Conservation (phyloP, 2,113 vertebrate species). For the Poeciliopsis occidentalis region DNA sequence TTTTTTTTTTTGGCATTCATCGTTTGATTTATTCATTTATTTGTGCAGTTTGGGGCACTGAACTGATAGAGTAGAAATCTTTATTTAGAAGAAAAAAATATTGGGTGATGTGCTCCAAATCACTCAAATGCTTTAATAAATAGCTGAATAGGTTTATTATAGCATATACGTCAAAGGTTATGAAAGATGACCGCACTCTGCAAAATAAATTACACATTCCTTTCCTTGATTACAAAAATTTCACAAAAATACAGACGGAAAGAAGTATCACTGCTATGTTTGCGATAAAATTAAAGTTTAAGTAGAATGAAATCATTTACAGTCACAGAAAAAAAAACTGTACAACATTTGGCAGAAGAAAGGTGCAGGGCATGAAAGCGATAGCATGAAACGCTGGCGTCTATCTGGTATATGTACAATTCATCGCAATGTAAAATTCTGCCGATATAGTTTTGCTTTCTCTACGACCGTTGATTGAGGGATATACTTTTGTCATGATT, state of each 20-base stretch:
- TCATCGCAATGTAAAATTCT: conserved; percentile 72
- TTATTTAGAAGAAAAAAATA: not conserved
- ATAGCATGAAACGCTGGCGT: conserved; percentile 66
- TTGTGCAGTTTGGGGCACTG: not conserved
- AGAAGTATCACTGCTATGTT: conserved; percentile 80
- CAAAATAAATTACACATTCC: conserved; percentile 76
- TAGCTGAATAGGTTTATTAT: conserved; percentile 80
- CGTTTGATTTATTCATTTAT: not conserved
- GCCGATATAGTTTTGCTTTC: conserved; percentile 49
- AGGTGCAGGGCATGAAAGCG: conserved; percentile 68
- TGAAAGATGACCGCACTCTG: conserved; percentile 76
- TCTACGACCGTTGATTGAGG: conserved; percentile 74
- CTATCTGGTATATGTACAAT: conserved; percentile 75
- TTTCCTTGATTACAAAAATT: conserved; percentile 77
- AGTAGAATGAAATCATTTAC: conserved; percentile 83
- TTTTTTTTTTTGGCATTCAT: not conserved
- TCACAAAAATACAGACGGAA: conserved; percentile 83
- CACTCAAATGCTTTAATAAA: conserved; percentile 79
- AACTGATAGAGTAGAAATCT: not conserved
- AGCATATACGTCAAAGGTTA: conserved; percentile 65
- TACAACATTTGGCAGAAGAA: conserved; percentile 81
- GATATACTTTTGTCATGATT: conserved; percentile 75
- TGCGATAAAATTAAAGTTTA: conserved; percentile 82
- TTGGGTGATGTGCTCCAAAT: conserved; percentile 46
- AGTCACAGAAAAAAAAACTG: conserved; percentile 84